These are phyloP conservation scores for Rhinatrema bivittatum DNA, from an alignment of 2,797 vertebrate genomes.

Conservation along the genomic window DNA sequence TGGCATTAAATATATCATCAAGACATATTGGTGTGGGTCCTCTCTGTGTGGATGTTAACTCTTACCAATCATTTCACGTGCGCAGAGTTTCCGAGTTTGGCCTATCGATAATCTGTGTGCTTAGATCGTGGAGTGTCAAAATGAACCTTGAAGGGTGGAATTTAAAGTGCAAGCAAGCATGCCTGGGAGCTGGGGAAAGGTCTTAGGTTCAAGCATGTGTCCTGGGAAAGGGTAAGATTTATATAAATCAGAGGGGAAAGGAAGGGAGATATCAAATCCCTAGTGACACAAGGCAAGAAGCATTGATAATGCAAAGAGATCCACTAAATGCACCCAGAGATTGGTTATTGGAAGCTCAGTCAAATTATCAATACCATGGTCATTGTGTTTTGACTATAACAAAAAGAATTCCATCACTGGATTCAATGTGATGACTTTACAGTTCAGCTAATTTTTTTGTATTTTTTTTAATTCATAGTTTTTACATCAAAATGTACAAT, in stretches of 20 bases:
- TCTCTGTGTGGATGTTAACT: conserved; percentile 4
- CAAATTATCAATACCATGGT: too few species aligned
- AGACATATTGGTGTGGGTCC: background rate
- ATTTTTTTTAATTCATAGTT: conserved; percentile 50
- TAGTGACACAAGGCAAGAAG: conserved; percentile 3
- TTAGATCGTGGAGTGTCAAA: too few species aligned
- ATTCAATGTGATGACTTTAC: conserved; percentile 55
- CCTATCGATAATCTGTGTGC: rapidly evolving
- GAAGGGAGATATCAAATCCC: conserved; percentile 7
- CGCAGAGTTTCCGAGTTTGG: background rate
- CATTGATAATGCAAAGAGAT: conserved; percentile 22
- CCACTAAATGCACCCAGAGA: conserved; percentile 51
- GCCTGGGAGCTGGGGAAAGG: background rate
- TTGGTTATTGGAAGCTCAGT: too few species aligned
- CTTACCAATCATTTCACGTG: too few species aligned
- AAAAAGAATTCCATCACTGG: conserved; percentile 45
- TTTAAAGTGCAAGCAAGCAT: too few species aligned
- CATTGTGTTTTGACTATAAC: conserved; percentile 58
- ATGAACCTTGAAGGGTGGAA: too few species aligned
- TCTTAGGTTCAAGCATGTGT: background rate
- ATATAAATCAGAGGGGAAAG: background rate
- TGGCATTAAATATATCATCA: background rate
- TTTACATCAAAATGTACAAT: conserved; percentile 55
- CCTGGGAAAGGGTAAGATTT: background rate
- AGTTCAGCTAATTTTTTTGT: too few species aligned